Base-by-base conservation (phyloP, 2,113 vertebrate species). In the Eurystomus gularis region DNA sequence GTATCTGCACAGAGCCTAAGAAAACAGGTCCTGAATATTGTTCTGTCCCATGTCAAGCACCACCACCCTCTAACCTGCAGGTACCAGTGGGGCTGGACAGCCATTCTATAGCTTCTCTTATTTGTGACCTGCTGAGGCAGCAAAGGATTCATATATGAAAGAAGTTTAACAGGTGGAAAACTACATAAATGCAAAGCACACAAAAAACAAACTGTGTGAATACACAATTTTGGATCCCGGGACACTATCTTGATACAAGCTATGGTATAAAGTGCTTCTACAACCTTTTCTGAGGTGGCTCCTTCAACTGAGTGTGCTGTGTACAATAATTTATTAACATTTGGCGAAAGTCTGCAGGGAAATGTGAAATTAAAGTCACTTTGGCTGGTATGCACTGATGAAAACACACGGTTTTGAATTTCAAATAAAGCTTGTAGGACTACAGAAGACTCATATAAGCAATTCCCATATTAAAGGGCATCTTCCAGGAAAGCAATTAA, bases 401-500 rank as follows among this genome's bases (percentile, higher is more conserved):
- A 93, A 77, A 94, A 86, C 94, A 86, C 39, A 79, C 21, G 3
- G 0, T 29, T 92, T 89, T 94, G 86, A 89, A 96, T 96, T 97
- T 94, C 82, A 95, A 71, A 86, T 94, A 86, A 78, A 93, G 60
- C 65, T 81, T 71, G 82, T 61, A 96, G 44, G 49, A 70, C 40
- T 82, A 57, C 60, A 51, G 70, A 69, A 78, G 23, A 61, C 64
- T 49, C 57, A n/a, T 20, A 44, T 18, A 65, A 82, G 69, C 65
- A 89, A 82, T 88, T 93, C 51, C 49, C 29, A 48, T 83, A 90
- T 70, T 88, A 72, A 29, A 91, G 62, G 46, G 58, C 72, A 65
- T 58, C 46, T 85, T 91, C 57, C 72, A 87, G 92, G 86, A 89
- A 49, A 95, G 51, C 80, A 96, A 96, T 97, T 97, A 95, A 87